Evolutionary conservation across 2,113 vertebrate genomes (phyloP), one percentile per base, ranked within the genome.

Genomic region (Symphodus melops): DNA sequence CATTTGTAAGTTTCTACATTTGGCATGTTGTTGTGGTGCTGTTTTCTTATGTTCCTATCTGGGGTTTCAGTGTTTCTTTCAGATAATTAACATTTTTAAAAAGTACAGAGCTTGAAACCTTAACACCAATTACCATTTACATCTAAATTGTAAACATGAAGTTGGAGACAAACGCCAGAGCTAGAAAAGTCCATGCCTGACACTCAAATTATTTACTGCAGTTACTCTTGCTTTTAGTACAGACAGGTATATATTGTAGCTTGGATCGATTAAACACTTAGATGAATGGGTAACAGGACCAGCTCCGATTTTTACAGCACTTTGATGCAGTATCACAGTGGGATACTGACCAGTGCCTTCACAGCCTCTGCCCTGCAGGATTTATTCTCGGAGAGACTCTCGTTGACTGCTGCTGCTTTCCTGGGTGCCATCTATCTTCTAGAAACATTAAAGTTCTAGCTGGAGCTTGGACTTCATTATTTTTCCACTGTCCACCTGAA

Each of bases 321-420:
- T 81, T 75, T 77, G 75, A 83, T 84, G 78, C 66, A 86, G 81
- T 75, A 62, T 72, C 84, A 52, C 82, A 77, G 76, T 55, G 72
- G 76, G 77, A 75, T 44, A 53, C 66, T 67, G 51, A 61, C 77
- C 72, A 41, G 36, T 58, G 64, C 73, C 75, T 80, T 69, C 77
- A 68, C 76, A 72, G 70, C 60, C 75, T 74, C 69, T 33, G 33
- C 68, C 80, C 73, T 63, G 66, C 44, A 8, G 85, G 57, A 79
- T 63, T 69, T 57, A 82, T 51, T 82, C 70, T 52, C 60, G 51
- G 63, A 78, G 70, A 33, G 83, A 75, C 58, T 68, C 39, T 5
- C 64, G 68, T 44, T 68, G 70, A 79, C 75, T 79, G 72, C 61
- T 21, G 68, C 20, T 19, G 73, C 83, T 14, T 70, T 25, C 66